Conservation (phyloP, 2,113 vertebrate species). For the Melanotaenia duboulayi region DNA sequence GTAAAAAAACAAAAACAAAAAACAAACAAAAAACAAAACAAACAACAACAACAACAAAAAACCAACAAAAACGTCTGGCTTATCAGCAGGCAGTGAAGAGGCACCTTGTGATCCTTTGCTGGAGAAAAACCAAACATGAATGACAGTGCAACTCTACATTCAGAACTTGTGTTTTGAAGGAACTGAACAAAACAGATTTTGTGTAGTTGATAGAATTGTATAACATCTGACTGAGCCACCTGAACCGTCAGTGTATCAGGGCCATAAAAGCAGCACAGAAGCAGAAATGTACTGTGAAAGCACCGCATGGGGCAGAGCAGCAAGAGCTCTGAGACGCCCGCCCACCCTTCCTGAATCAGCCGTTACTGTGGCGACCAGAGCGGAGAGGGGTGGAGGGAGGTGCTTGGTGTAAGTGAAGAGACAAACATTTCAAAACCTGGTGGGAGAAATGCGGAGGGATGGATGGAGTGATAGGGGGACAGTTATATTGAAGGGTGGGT, state of each 20-base stretch:
- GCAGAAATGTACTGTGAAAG: conserved; percentile 77
- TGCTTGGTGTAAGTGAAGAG: conserved; percentile 63
- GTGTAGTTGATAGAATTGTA: conserved; percentile 54
- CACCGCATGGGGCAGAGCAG: conserved; percentile 79
- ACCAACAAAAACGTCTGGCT: conserved; percentile 11
- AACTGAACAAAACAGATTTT: conserved; percentile 51
- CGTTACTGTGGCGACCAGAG: conserved; percentile 82
- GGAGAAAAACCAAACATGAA: conserved; percentile 39
- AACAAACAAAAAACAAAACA: not conserved
- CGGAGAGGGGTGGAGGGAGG: conserved; percentile 54
- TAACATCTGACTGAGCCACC: conserved; percentile 71
- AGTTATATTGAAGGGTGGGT: conserved; percentile 37
- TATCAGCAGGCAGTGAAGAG: conserved; percentile 14
- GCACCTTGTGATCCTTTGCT: conserved; percentile 12
- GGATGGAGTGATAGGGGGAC: conserved; percentile 27
- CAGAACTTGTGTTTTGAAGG: conserved; percentile 27
- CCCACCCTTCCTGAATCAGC: conserved; percentile 81
- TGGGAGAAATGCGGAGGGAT: conserved; percentile 51
- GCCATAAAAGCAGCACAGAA: conserved; percentile 70
- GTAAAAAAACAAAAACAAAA: conserved; percentile 1
- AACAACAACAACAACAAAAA: not conserved
- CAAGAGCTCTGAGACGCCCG: conserved; percentile 75
- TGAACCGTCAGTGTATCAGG: conserved; percentile 69
- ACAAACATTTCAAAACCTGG: conserved; percentile 69
- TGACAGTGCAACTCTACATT: conserved; percentile 19